Percentiles rank a stretch among this genome's conserved stretches.
phyloP scores from a whole-genome alignment of 1,140 invertebrate species.

The Hylaeus volcanicus region DNA sequence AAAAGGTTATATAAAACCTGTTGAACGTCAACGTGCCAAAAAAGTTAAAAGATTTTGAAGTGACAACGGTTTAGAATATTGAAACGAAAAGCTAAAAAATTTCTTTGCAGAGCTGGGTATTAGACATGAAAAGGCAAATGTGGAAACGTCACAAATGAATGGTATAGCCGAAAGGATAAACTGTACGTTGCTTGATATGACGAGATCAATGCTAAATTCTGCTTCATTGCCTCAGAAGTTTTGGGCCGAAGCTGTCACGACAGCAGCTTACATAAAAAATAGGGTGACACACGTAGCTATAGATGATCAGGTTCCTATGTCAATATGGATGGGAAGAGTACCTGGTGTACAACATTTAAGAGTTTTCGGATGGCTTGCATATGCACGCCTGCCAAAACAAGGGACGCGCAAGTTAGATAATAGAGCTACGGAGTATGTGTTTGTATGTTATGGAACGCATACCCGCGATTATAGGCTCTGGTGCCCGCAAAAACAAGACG shows the following conservation, averaged over 20 bases:
- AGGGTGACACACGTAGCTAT: neutral
- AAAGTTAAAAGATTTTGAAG: conserved; percentile 26
- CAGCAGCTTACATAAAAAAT: conserved; percentile 6
- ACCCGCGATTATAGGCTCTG: conserved; percentile 19
- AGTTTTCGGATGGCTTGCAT: conserved; percentile 6
- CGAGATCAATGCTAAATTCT: conserved; percentile 1
- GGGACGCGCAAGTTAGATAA: neutral
- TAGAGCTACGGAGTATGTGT: neutral
- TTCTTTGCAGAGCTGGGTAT: conserved; percentile 8
- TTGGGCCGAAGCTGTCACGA: neutral
- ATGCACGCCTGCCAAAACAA: conserved; percentile 3
- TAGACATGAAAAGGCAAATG: conserved; percentile 3
- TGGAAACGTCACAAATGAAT: conserved; percentile 28
- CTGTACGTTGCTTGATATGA: too few relatives aligned
- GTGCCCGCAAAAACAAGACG: conserved; percentile 8
- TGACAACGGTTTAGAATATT: conserved; percentile 37
- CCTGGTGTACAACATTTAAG: conserved; percentile 20
- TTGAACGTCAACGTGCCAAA: conserved; percentile 10
- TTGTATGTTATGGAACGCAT: conserved; percentile 6
- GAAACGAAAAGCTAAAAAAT: neutral
- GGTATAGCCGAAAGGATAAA: neutral
- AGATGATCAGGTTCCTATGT: neutral
- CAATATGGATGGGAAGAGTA: conserved; percentile 1
- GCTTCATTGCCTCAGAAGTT: conserved; percentile 9
- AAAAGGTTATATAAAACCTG: conserved; percentile 9